Percentiles rank a stretch among this genome's conserved stretches.
These are phyloP conservation scores for Chaetophractus vellerosus DNA, from an alignment of 2,797 vertebrate genomes.

Conservation along the genomic window DNA sequence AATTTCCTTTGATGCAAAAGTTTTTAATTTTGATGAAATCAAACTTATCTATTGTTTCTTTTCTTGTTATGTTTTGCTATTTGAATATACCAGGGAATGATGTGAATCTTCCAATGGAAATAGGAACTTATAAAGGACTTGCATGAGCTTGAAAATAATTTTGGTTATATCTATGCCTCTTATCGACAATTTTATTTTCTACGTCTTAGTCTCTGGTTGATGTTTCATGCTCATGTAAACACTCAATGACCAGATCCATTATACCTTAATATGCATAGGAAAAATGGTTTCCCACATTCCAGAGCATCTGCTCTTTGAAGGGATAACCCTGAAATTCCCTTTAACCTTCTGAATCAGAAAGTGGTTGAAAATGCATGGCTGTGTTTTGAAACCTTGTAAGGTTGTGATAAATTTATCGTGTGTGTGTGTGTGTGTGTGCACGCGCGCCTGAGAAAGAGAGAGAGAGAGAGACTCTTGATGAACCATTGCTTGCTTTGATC, in stretches of 20 bases:
- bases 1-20: too few species aligned
- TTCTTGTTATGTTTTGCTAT: neutral
- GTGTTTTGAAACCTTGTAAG: neutral
- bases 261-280: neutral
- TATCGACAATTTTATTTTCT: neutral
- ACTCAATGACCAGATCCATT: neutral
- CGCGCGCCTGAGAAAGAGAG: neutral
- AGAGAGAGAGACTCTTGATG: neutral
- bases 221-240: neutral
- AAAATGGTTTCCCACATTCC: neutral
- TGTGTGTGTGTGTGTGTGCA: neutral
- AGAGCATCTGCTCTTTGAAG: neutral
- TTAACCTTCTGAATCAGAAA: neutral
- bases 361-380: neutral
- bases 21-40: too few species aligned
- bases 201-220: neutral
- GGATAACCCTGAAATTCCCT: neutral
- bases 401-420: neutral
- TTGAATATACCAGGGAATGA: neutral
- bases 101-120: conserved; percentile 2
- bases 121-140: neutral
- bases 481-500: neutral
- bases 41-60: too few species aligned
- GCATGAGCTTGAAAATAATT: neutral
- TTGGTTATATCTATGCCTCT: neutral